Base-by-base conservation (phyloP, 2,113 vertebrate species). In the Cyanoliseus patagonus region DNA sequence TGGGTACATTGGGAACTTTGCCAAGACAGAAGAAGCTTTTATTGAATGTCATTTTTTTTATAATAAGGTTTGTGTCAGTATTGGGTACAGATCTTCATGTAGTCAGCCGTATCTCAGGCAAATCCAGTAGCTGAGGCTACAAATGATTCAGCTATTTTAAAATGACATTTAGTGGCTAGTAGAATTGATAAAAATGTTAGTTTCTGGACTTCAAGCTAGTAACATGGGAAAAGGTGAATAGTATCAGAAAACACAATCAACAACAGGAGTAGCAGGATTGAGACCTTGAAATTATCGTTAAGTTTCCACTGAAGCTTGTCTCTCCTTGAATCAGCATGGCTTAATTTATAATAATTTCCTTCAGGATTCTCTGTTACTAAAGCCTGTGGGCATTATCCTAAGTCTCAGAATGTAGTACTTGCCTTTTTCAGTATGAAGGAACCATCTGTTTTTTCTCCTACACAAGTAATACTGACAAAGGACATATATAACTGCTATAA, bases 381-480 rank as follows among this genome's bases (percentile, higher is more conserved):
- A 74, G 63, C 35, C 47, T 95, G 46, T 68, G 90, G 66, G 52
- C 77, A 83, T 86, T 62, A 80, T 93, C 37, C 53, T 80, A 59
- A 52, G 86, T 41, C 85, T 96, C 86, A 85, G 64, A 78, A 93
- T 81, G 73, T 87, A 77, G 78, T 92, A 92, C 95, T 94, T 95
- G 91, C 88, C 83, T 97, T 93, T 96, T 96, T 93, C 88, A 90
- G 90, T 72, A 75, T 49, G 82, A 88, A 77, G 31, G 63, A 93
- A 90, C 90, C 88, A 96, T 96, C 93, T 96, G 92, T 86, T 97
- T 97, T 91, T 68, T 90, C 90, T 96, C 93, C 96, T 95, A 97
- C 95, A 95, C 86, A 97, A 96, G 93, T 94, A 95, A 93, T 97
- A 63, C 76, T 97, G 85, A 94, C 95, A 95, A 95, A 92, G 73